Conservation (phyloP, 2,888 invertebrate species). For the Acleris laterana region DNA sequence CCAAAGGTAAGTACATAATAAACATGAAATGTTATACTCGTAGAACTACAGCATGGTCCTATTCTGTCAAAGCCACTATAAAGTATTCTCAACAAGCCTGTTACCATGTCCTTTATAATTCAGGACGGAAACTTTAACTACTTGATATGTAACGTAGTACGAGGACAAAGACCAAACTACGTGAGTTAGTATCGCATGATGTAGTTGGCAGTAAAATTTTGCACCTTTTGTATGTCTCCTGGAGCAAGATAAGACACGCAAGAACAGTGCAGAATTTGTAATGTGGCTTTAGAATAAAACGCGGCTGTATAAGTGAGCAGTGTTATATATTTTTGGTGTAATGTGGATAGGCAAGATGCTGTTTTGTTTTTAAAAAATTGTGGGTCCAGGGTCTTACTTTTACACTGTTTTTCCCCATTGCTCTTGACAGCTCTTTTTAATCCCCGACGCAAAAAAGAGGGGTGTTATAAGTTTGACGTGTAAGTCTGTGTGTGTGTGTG, state of each 20-base stretch:
- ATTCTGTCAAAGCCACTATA: too few relatives aligned
- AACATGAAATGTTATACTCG: too few relatives aligned
- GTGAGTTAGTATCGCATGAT: constrained; percentile 18
- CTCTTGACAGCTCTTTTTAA: too few relatives aligned
- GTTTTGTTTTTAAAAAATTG: neutral
- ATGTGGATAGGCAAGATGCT: too few relatives aligned
- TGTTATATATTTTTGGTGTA: neutral
- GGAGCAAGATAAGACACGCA: constrained; percentile 33
- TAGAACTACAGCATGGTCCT: too few relatives aligned
- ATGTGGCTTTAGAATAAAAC: constrained; percentile 18
- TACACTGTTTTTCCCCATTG: too few relatives aligned
- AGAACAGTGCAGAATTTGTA: constrained; percentile 30
- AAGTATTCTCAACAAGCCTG: neutral
- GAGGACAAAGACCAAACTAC: constrained; percentile 17
- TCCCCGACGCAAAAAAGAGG: too few relatives aligned
- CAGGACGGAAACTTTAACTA: neutral
- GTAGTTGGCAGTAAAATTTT: constrained; percentile 29
- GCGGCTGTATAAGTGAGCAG: neutral
- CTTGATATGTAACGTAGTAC: constrained; percentile 2
- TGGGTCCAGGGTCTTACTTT: neutral
- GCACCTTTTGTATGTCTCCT: constrained; percentile 28
- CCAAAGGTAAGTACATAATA: too few relatives aligned
- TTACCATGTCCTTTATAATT: constrained; percentile 1
- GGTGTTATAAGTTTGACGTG: too few relatives aligned
- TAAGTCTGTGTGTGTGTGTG: too few relatives aligned